These are phyloP conservation scores for Folsomia candida DNA, from an alignment of 2,888 invertebrate species.

Conservation along the genomic window DNA sequence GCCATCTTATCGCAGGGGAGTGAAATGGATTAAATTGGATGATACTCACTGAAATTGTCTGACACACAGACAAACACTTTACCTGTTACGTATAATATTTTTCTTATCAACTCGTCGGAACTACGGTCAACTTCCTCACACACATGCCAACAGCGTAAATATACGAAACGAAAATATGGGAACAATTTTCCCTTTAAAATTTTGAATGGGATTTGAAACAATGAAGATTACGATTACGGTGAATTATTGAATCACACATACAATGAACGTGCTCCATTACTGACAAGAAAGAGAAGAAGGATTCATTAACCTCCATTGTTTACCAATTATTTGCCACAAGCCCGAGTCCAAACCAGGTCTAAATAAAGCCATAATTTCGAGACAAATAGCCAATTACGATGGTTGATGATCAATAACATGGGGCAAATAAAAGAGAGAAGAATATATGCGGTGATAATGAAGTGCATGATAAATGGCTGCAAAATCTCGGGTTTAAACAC, in stretches of 20 bases:
- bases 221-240: neutral
- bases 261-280: constrained; percentile 6
- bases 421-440: neutral
- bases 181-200: too few relatives aligned
- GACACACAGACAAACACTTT: too few relatives aligned
- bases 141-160: too few relatives aligned
- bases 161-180: too few relatives aligned
- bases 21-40: neutral
- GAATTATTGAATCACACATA: neutral
- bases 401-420: neutral
- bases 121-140: neutral
- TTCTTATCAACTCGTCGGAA: neutral
- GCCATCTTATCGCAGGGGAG: neutral
- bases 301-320: constrained; percentile 12
- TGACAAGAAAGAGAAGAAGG: neutral
- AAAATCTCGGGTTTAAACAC: neutral
- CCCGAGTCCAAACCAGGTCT: neutral
- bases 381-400: neutral
- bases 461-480: too few relatives aligned
- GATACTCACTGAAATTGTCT: too few relatives aligned
- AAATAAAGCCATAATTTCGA: constrained; percentile 7
- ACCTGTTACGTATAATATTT: too few relatives aligned
- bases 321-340: constrained; percentile 1
- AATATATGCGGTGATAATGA: too few relatives aligned
- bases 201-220: neutral